phyloP scores from a whole-genome alignment of 1,140 invertebrate genomes.

The Pseudachorutes palmiensis region DNA sequence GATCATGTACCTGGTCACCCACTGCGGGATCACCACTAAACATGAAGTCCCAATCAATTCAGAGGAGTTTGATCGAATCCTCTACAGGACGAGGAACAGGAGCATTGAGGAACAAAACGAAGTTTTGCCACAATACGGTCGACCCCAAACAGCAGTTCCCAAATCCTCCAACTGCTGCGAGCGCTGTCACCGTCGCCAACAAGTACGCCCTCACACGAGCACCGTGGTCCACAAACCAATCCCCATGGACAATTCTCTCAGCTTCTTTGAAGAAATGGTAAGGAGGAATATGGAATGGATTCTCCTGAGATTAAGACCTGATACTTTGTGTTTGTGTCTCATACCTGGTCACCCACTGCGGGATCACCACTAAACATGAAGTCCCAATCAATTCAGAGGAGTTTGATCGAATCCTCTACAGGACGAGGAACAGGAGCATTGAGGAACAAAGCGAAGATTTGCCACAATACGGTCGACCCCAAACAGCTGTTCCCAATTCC shows the following conservation, averaged over 20 bases:
- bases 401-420: not conserved
- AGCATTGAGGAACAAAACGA: not conserved
- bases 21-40: not conserved
- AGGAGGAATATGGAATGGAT: not conserved
- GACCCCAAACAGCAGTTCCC: not conserved
- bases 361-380: constrained; percentile 1
- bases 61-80: not conserved
- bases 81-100: not conserved
- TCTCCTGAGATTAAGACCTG: too few species aligned
- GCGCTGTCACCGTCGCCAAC: not conserved
- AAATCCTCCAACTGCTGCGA: not conserved
- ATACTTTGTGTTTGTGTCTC: too few species aligned
- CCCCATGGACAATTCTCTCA: not conserved
- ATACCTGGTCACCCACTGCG: not conserved
- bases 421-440: not conserved
- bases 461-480: not conserved
- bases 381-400: not conserved
- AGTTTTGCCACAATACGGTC: not conserved
- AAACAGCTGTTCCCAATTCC: not conserved
- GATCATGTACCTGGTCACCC: constrained; percentile 1
- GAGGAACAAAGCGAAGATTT: not conserved
- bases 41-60: not conserved
- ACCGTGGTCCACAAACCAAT: not conserved
- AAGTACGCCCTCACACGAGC: not conserved
- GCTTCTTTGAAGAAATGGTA: constrained; percentile 9